These are phyloP conservation scores for Rhodophaea formosa DNA, from an alignment of 2,888 invertebrate species.

Conservation along the genomic window DNA sequence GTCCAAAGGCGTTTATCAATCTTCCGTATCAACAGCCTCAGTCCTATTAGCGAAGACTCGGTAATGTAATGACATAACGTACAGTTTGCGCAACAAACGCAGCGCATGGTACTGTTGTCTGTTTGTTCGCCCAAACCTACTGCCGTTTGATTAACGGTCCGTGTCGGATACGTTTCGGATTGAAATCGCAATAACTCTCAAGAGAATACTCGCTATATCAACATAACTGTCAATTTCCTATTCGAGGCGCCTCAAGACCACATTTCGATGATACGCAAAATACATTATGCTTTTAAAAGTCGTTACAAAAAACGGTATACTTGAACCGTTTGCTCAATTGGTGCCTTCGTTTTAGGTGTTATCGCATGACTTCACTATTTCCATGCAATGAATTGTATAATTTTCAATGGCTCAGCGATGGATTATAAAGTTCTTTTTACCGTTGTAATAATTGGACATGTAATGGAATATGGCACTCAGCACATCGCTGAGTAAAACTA, in stretches of 20 bases:
- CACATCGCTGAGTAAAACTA: background rate
- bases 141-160: conserved; percentile 44
- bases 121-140: conserved; percentile 28
- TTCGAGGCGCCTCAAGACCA: conserved; percentile 11
- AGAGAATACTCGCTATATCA: conserved; percentile 29
- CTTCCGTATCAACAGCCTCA: conserved; percentile 1
- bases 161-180: conserved; percentile 30
- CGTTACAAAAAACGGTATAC: conserved; percentile 42
- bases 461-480: conserved; percentile 10
- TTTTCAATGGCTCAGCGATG: conserved; percentile 29
- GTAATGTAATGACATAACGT: conserved; percentile 31
- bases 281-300: conserved; percentile 28
- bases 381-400: conserved; percentile 33
- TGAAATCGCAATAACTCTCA: conserved; percentile 32
- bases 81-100: conserved; percentile 26
- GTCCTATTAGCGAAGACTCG: conserved; percentile 25
- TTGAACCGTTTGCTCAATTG: conserved; percentile 49
- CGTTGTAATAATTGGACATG: conserved; percentile 39
- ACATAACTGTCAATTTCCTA: conserved; percentile 32
- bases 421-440: conserved; percentile 28
- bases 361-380: conserved; percentile 49
- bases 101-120: conserved; percentile 23
- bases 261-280: conserved; percentile 23
- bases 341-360: conserved; percentile 40
- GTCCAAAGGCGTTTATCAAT: conserved; percentile 5